Evolutionary conservation across 2,113 vertebrate species (phyloP).

Genomic region (Odobenus rosmarus): DNA sequence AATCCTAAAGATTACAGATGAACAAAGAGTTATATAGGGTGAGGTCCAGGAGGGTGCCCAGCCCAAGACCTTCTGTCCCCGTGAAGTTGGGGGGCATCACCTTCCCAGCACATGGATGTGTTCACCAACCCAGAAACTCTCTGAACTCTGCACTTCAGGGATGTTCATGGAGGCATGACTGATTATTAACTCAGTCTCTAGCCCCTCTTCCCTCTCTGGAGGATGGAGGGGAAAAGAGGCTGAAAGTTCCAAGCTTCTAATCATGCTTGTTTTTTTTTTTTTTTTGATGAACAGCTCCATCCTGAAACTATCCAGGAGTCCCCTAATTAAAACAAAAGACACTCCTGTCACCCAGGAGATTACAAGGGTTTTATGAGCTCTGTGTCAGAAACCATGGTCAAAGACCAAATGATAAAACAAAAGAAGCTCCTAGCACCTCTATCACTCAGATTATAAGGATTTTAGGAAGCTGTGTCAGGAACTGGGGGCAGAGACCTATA

Average conservation of each 20-base stretch:
- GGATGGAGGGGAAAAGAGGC: background rate
- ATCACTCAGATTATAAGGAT: background rate
- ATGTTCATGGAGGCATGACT: background rate
- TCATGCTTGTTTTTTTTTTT: background rate
- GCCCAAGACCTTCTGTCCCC: background rate
- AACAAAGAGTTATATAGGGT: too few species aligned
- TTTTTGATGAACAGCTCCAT: background rate
- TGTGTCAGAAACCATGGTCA: background rate
- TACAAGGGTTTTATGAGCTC: background rate
- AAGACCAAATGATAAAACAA: background rate
- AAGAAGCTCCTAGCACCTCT: background rate
- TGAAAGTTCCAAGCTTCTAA: background rate
- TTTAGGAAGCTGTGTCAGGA: background rate
- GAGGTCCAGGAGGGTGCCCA: background rate
- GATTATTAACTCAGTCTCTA: background rate
- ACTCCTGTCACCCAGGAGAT: background rate
- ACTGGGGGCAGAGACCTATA: background rate
- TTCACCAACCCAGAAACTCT: background rate
- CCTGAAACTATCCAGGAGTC: background rate
- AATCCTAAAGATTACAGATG: background rate
- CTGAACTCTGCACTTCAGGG: background rate
- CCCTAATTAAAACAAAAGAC: background rate
- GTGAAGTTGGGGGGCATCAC: background rate
- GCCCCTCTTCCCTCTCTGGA: too few species aligned
- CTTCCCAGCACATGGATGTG: background rate